Base-by-base conservation (phyloP, 2,888 invertebrate species). In the Cosmorhoe ocellata region DNA sequence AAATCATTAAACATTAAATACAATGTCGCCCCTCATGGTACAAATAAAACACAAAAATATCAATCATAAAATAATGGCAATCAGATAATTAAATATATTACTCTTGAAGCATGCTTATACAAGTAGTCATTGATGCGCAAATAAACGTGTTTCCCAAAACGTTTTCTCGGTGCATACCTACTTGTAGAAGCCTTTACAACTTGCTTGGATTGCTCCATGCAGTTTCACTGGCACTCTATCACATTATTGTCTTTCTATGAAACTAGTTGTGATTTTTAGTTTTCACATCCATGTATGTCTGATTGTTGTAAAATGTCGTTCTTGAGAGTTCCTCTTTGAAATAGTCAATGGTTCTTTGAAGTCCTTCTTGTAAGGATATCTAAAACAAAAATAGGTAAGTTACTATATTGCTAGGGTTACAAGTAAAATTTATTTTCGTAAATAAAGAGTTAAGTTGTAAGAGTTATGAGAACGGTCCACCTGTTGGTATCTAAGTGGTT, bases 311-410 rank as follows among this genome's bases (percentile, higher is more conserved):
- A 67, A 87, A 87, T 48, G 88, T 85, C 42, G 82, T 85, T 61
- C 90, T 76, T n/a, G 85, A 81, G 52, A 99, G 88, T 87, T 99
- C 99, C 74, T 95, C 95, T 58, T 93, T 93, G 83, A 99, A 99
- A 82, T 99, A 99, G 54, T 95, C 94, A 52, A 99, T 97, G 24
- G 99, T 99, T 84, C 94, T 95, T 67, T 95, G 93, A 9, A 99
- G 92, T 18, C 99, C 99, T 50, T 94, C 93, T 79, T 94, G 92
- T 66, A 99, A 90, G 1, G 95, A 92, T 9, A 96, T 93, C 93
- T 95, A 80, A 50, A 80, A 73, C 43, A 48, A 63, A 51, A 22
- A 14, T 8, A n/a, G n/a, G 26, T 31, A 31, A 13, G 13, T 8
- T 13, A 8, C 12, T 7, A 33, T 18, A 18, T 18, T 18, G 18